phyloP scores from a whole-genome alignment of 2,113 vertebrate species.

The Salminus brasiliensis region DNA sequence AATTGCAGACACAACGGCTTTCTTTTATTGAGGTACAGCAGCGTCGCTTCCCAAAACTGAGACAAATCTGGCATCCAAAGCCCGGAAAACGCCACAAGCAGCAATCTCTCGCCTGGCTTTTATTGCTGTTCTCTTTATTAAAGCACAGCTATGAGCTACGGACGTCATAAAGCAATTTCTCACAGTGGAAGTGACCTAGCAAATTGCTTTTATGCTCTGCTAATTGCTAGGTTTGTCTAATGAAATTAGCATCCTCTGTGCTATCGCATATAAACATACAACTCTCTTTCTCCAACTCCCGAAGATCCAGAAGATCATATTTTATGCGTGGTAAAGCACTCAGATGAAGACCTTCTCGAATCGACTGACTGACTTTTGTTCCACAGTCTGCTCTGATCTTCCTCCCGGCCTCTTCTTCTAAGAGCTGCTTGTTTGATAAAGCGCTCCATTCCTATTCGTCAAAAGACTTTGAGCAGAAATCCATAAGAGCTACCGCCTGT shows the following conservation, averaged over 20 bases:
- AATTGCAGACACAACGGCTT: not conserved
- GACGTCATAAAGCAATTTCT: not conserved
- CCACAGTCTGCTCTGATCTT: not conserved
- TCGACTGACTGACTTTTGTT: not conserved
- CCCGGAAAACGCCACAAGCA: not conserved
- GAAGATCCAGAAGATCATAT: too few species aligned
- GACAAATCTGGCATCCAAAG: not conserved
- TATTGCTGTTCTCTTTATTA: constrained; percentile 30
- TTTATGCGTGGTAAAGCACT: not conserved
- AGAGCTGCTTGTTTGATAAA: not conserved
- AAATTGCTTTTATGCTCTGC: not conserved
- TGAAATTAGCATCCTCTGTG: not conserved
- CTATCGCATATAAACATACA: not conserved
- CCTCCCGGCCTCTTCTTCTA: not conserved
- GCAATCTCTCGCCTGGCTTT: not conserved
- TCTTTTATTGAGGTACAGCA: not conserved
- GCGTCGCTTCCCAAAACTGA: not conserved
- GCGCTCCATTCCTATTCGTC: not conserved
- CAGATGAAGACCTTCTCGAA: not conserved
- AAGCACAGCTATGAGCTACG: not conserved
- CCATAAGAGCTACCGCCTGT: not conserved
- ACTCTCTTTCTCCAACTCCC: not conserved
- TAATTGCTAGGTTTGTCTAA: not conserved
- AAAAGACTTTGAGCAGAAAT: constrained; percentile 7
- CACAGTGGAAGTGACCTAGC: not conserved